Evolutionary conservation across 2,797 vertebrate genomes (phyloP).

Genomic region (Aeoliscus strigatus): DNA sequence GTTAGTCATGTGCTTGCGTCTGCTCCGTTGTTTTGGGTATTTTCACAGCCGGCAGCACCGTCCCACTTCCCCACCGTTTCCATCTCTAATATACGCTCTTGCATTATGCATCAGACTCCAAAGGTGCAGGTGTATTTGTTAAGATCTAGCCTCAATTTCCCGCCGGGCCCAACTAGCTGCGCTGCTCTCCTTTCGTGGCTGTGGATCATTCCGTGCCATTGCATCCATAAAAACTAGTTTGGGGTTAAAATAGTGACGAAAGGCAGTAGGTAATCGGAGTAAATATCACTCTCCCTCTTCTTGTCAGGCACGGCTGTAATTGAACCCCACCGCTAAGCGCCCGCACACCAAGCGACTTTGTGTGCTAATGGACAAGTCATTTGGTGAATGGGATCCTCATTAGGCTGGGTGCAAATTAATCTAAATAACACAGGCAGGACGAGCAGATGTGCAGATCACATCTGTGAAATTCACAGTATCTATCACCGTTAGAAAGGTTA

Average conservation of each 20-base stretch:
- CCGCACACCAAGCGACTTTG: conserved; percentile 3
- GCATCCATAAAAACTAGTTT: conserved; percentile 26
- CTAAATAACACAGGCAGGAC: not conserved
- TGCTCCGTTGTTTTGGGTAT: conserved; percentile 31
- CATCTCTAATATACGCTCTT: conserved; percentile 50
- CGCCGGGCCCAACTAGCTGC: conserved; percentile 48
- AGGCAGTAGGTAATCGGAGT: conserved; percentile 1
- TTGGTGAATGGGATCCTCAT: not conserved
- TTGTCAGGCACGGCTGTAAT: conserved; percentile 19
- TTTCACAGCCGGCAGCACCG: conserved; percentile 28
- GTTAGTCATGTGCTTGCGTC: not conserved
- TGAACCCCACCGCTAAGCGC: conserved; percentile 31
- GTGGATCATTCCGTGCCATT: conserved; percentile 35
- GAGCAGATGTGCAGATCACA: conserved; percentile 2
- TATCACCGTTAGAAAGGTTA: no score
- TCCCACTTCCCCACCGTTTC: conserved; percentile 32
- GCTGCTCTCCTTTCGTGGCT: conserved; percentile 25
- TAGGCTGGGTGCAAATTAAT: no score
- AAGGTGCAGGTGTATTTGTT: conserved; percentile 60
- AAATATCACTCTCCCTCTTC: conserved; percentile 20
- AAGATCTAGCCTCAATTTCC: conserved; percentile 49
- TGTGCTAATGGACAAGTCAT: not conserved
- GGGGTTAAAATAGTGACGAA: conserved; percentile 28
- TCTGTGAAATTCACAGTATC: conserved; percentile 9
- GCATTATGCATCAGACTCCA: conserved; percentile 61